A percentile compares a stretch with the other conserved stretches of the same genome.
These are phyloP conservation scores for Notolabrus celidotus DNA, from an alignment of 2,797 vertebrate genomes.

Conservation along the genomic window DNA sequence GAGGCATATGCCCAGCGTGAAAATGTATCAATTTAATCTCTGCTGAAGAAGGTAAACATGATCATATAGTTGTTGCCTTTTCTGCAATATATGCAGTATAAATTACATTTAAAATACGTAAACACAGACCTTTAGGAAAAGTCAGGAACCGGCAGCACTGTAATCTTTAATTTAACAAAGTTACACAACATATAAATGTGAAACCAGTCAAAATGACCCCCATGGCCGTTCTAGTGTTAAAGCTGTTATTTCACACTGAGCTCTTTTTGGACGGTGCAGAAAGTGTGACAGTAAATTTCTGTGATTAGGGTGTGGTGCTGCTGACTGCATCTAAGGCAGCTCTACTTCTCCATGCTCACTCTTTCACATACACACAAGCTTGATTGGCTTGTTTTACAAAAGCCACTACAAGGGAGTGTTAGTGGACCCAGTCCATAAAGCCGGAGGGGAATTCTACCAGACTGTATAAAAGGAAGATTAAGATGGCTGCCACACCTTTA, in stretches of 20 bases:
- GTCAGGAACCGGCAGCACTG: no score
- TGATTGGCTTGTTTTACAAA: conserved; percentile 30
- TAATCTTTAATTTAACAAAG: no score
- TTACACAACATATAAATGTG: no score
- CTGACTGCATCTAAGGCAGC: conserved; percentile 17
- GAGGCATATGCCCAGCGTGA: no score
- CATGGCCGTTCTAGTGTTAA: no score
- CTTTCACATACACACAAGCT: neutral
- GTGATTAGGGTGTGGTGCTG: conserved; percentile 30
- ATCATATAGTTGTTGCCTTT: no score
- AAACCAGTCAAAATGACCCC: no score
- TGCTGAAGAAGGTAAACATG: no score
- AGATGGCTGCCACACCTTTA: conserved; percentile 38
- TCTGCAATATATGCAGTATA: no score
- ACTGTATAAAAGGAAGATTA: conserved; percentile 16
- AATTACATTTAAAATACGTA: no score
- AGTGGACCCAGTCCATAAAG: conserved; percentile 25
- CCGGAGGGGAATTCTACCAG: conserved; percentile 42
- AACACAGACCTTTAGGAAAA: no score
- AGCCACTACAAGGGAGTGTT: conserved; percentile 42
- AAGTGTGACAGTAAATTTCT: conserved; percentile 14
- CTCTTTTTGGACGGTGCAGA: neutral
- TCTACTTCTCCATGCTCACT: conserved; percentile 14
- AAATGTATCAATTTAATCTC: no score
- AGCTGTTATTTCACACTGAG: neutral